Evolutionary conservation across 2,888 invertebrate species (phyloP).

Genomic region (Platycheirus rosarum): DNA sequence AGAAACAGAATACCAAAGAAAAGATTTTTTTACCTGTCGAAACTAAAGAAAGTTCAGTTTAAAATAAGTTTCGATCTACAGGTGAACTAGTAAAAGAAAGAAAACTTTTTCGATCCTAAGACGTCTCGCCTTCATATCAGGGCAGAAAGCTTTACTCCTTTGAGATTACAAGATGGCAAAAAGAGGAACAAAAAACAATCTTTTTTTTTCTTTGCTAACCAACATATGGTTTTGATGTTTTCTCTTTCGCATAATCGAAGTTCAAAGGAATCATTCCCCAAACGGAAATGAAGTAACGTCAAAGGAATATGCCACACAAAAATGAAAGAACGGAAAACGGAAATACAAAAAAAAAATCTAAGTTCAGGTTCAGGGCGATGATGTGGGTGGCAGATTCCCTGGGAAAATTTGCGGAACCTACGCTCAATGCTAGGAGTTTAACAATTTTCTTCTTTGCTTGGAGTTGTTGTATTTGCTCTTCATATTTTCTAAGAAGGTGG

Average conservation of each 20-base stretch:
- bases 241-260: conserved; percentile 71
- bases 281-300: conserved; percentile 75
- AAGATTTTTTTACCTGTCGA: background rate
- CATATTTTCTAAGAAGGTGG: conserved; percentile 23
- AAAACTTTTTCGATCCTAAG: conserved; percentile 6
- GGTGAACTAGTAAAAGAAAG: conserved; percentile 26
- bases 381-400: conserved; percentile 37
- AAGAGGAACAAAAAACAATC: conserved; percentile 26
- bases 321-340: conserved; percentile 42
- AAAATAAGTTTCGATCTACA: conserved; percentile 54
- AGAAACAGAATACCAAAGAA: conserved; percentile 23
- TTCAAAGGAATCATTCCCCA: conserved; percentile 75
- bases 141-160: conserved; percentile 48
- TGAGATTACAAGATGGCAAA: conserved; percentile 60
- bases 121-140: conserved; percentile 22
- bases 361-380: conserved; percentile 34
- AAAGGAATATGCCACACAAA: conserved; percentile 72
- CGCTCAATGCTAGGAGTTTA: background rate
- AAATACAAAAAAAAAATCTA: conserved; percentile 14
- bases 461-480: conserved; percentile 47
- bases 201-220: conserved; percentile 30
- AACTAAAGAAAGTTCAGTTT: conserved; percentile 19
- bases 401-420: background rate
- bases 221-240: conserved; percentile 71
- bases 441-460: conserved; percentile 23